Evolutionary conservation across 2,113 vertebrate genomes (phyloP), one percentile per base, ranked within the genome.

Genomic region (Sterrhoptilus dennistouni): DNA sequence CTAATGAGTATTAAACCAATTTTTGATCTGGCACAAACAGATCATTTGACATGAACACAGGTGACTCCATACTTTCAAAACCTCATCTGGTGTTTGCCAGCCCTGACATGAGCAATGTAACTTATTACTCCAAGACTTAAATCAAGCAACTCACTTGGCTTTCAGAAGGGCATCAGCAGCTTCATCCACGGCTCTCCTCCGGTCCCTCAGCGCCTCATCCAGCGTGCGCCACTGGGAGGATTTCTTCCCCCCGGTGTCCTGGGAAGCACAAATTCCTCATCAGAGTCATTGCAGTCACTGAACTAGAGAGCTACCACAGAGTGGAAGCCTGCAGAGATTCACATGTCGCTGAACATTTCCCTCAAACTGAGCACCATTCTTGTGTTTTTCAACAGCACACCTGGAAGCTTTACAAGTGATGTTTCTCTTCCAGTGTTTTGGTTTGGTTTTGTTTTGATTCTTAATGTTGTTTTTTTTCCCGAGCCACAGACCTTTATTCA

Each of bases 141-240:
- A 4, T 12, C 28, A 9, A 66, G 38, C 60, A 81, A 96, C 97
- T 97, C 96, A 99, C 99, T 99, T 99, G 95, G 99, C 99, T 97
- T 98, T 99, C 68, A 98, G 93, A 29, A 99, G 98, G 83, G 98
- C 98, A 5, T 98, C 95, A 14, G 97, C 97, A 23, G 99, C 99
- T 88, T 98, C 98, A 11, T 98, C 98, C 50, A 99, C 98, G 2
- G 99, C 97, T 27, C 95, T 97, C 53, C 98, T 98, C 56, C 99
- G 97, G 20, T 98, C 98, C 71, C 97, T 98, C 89, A 99, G 86
- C 2, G 99, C 98, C 8, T 98, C 98, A 87, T 99, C 99, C 71
- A 99, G 97, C 8, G 98, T 98, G 84, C 98, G 98, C 99, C 99
- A 99, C 97, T 99, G 99, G 24, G 98, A 90, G 0, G 99, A 98